These are phyloP conservation scores for Sycophila sp. DNA, from an alignment of 1,140 invertebrate genomes.

Conservation along the genomic window DNA sequence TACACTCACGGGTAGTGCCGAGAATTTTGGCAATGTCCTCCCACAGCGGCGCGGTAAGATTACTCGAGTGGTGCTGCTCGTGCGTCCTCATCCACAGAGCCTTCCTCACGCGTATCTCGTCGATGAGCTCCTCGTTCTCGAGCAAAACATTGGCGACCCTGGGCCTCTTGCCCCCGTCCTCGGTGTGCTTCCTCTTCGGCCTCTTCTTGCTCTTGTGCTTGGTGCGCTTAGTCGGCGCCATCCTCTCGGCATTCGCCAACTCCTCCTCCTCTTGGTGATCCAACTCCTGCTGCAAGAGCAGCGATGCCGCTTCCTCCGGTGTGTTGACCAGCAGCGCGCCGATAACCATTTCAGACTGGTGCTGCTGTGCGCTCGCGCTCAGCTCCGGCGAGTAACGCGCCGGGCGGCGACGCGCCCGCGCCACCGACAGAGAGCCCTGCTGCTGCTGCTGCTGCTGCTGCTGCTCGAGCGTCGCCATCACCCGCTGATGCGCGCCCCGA, in stretches of 20 bases:
- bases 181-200: constrained; percentile 1
- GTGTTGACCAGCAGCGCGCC: not conserved
- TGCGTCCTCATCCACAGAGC: constrained; percentile 35
- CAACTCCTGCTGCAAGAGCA: not conserved
- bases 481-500: not conserved
- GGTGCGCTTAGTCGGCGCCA: constrained; percentile 2
- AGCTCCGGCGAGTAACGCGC: constrained; percentile 32
- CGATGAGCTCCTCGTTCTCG: constrained; percentile 37
- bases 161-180: constrained; percentile 11
- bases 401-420: constrained; percentile 35
- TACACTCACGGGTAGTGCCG: constrained; percentile 33
- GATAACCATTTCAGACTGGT: constrained; percentile 11
- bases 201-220: constrained; percentile 17
- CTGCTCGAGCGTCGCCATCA: constrained; percentile 36
- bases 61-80: constrained; percentile 25
- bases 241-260: not conserved
- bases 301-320: not conserved
- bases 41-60: constrained; percentile 19
- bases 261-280: not conserved
- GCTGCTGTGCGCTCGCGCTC: not conserved
- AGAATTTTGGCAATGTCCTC: constrained; percentile 28
- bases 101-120: constrained; percentile 21
- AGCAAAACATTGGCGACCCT: constrained; percentile 31
- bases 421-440: not conserved
- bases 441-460: too few relatives aligned